phyloP scores from a whole-genome alignment of 2,113 vertebrate species.

The Equus przewalskii region DNA sequence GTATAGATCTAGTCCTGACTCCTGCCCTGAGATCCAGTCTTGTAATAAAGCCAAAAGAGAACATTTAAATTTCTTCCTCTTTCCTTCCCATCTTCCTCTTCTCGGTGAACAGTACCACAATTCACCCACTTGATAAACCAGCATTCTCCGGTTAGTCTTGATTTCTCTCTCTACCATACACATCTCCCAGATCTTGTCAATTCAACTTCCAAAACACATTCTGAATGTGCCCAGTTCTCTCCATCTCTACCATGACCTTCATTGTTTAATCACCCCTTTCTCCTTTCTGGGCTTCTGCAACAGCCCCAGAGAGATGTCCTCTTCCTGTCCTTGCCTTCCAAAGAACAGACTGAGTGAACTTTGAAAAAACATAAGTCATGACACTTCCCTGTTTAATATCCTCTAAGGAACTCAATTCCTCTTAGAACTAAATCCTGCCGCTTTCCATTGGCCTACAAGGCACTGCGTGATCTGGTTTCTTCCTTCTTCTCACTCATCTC shows the following conservation, averaged over 20 bases:
- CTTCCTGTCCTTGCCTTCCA: not conserved
- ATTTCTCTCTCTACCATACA: not conserved
- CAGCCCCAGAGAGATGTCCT: not conserved
- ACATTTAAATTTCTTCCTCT: not conserved
- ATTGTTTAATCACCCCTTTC: not conserved
- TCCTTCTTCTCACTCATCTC: not conserved
- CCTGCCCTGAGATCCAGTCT: not conserved
- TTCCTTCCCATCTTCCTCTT: not conserved
- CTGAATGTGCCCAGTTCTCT: not conserved
- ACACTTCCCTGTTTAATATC: not conserved
- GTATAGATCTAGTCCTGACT: not conserved
- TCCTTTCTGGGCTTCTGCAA: not conserved
- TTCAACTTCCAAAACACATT: not conserved
- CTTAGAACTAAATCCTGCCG: not conserved
- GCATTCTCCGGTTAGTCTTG: not conserved
- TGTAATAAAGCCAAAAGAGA: not conserved
- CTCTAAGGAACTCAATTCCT: not conserved
- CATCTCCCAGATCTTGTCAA: not conserved
- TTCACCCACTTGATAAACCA: not conserved
- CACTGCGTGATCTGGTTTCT: not conserved
- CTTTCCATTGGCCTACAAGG: too few species aligned
- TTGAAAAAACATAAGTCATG: not conserved
- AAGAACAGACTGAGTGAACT: not conserved
- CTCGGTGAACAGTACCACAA: not conserved
- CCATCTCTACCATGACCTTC: not conserved